These are phyloP conservation scores for Tipula confusa DNA, from an alignment of 2,888 invertebrate genomes.

Conservation along the genomic window DNA sequence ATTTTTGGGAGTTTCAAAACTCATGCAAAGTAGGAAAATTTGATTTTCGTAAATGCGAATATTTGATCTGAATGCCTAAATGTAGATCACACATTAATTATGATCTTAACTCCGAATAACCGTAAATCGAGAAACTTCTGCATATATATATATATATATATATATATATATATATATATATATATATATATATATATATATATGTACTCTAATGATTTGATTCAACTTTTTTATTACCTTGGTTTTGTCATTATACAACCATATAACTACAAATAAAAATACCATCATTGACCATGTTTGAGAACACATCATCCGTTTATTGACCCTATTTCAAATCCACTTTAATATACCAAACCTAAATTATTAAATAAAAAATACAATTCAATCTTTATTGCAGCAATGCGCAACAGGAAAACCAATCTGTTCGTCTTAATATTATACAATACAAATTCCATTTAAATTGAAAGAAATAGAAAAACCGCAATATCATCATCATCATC, in stretches of 20 bases:
- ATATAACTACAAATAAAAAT: not conserved
- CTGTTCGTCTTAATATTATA: not conserved
- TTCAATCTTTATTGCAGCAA: not conserved
- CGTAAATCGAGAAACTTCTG: too few species aligned
- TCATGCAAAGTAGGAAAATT: too few species aligned
- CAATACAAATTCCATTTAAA: conserved; percentile 3
- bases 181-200: too few species aligned
- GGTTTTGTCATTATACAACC: not conserved
- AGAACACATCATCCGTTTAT: not conserved
- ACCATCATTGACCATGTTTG: not conserved
- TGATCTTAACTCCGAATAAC: too few species aligned
- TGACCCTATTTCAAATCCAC: not conserved
- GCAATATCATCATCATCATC: not conserved
- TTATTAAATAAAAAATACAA: not conserved
- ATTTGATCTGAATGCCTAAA: too few species aligned
- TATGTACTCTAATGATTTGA: too few species aligned
- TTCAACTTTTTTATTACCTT: too few species aligned
- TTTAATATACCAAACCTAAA: not conserved
- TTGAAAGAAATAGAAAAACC: conserved; percentile 1
- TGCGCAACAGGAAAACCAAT: not conserved
- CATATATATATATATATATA: too few species aligned
- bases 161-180: too few species aligned
- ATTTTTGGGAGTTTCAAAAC: too few species aligned
- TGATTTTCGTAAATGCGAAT: too few species aligned
- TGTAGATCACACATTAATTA: too few species aligned